phyloP scores from a whole-genome alignment of 2,888 invertebrate species.

The Cloeon dipterum region DNA sequence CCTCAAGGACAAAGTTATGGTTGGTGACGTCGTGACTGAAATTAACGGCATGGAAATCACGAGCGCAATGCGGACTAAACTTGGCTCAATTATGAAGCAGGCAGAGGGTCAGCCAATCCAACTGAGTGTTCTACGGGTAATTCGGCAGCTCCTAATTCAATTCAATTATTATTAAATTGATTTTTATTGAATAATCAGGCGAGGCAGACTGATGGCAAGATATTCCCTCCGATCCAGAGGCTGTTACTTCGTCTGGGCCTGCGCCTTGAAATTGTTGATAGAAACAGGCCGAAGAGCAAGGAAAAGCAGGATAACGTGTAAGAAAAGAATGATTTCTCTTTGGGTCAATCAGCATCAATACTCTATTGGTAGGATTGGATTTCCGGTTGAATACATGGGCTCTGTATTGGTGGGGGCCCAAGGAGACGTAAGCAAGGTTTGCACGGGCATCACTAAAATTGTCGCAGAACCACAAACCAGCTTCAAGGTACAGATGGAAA shows the following conservation, averaged over 20 bases:
- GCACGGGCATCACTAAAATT: slow-evolving; percentile 19
- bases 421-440: slow-evolving; percentile 28
- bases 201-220: too few relatives aligned
- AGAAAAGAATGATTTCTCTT: too few relatives aligned
- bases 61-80: slow-evolving; percentile 21
- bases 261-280: too few relatives aligned
- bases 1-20: slow-evolving; percentile 26
- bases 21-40: slow-evolving; percentile 37
- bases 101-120: slow-evolving; percentile 21
- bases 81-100: slow-evolving; percentile 24
- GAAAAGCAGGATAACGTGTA: too few relatives aligned
- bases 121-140: slow-evolving; percentile 29
- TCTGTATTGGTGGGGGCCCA: slow-evolving; percentile 20
- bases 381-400: slow-evolving; percentile 23
- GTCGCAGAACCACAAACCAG: slow-evolving; percentile 14
- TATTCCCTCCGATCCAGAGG: too few relatives aligned
- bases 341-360: too few relatives aligned
- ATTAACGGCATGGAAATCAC: slow-evolving; percentile 29
- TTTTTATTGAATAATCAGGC: too few relatives aligned
- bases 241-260: too few relatives aligned
- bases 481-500: slow-evolving; percentile 18
- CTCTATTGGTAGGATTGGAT: slow-evolving; percentile 19
- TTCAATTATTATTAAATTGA: too few relatives aligned
- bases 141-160: too few relatives aligned
- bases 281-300: too few relatives aligned